Conservation (phyloP, 2,888 invertebrate genomes). For the Trimorus sp. region DNA sequence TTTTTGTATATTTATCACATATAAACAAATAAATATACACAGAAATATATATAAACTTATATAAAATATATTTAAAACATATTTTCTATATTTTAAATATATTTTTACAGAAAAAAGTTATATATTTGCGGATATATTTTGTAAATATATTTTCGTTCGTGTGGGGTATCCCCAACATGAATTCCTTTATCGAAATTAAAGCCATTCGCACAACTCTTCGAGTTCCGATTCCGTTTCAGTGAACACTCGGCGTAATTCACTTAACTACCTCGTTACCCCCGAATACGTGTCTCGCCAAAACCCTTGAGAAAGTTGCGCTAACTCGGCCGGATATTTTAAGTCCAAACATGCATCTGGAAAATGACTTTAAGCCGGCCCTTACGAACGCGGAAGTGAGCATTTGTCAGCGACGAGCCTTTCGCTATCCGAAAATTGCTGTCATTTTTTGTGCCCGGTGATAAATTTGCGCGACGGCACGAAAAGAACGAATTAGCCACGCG, state of each 20-base stretch:
- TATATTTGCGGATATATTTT: no score
- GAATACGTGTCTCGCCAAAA: slow-evolving; percentile 38
- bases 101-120: no score
- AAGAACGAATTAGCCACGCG: no score
- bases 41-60: no score
- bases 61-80: no score
- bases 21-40: no score
- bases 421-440: slow-evolving; percentile 34
- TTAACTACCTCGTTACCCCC: slow-evolving; percentile 29
- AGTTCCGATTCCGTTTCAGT: slow-evolving; percentile 30
- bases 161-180: background rate
- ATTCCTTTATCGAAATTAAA: slow-evolving; percentile 9
- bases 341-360: slow-evolving; percentile 41
- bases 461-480: slow-evolving; percentile 31
- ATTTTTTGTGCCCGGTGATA: slow-evolving; percentile 32
- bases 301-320: slow-evolving; percentile 35
- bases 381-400: slow-evolving; percentile 9
- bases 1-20: no score
- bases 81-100: no score
- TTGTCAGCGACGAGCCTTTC: slow-evolving; percentile 32
- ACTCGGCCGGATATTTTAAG: slow-evolving; percentile 45
- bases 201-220: slow-evolving; percentile 24
- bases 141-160: no score
- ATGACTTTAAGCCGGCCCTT: slow-evolving; percentile 35
- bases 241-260: slow-evolving; percentile 42